Evolutionary conservation across 2,113 vertebrate species (phyloP).

Genomic region (Sander vitreus): DNA sequence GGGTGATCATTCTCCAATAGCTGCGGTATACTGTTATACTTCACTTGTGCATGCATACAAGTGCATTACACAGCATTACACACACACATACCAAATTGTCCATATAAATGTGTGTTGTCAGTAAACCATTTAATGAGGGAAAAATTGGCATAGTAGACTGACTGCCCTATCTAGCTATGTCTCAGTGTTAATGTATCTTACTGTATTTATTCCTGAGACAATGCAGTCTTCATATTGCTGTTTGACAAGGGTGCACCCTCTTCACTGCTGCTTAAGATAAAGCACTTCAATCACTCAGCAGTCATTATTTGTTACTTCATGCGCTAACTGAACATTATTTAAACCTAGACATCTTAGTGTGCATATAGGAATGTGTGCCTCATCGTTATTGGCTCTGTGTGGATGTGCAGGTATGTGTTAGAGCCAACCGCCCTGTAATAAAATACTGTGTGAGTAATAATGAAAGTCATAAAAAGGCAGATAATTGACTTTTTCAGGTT

Average conservation of each 20-base stretch:
- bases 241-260: slow-evolving; percentile 53
- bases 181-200: slow-evolving; percentile 51
- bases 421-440: slow-evolving; percentile 52
- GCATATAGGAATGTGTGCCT: slow-evolving; percentile 7
- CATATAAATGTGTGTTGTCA: slow-evolving; percentile 46
- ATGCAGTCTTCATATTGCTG: slow-evolving; percentile 43
- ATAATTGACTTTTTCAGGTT: slow-evolving; percentile 78
- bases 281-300: slow-evolving; percentile 48
- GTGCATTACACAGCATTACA: slow-evolving; percentile 12
- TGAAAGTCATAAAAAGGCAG: slow-evolving; percentile 77
- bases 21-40: slow-evolving; percentile 28
- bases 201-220: slow-evolving; percentile 58
- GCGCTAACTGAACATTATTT: slow-evolving; percentile 46
- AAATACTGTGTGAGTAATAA: slow-evolving; percentile 68
- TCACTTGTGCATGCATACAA: slow-evolving; percentile 11
- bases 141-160: slow-evolving; percentile 37
- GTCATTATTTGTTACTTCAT: slow-evolving; percentile 54
- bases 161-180: slow-evolving; percentile 2
- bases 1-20: slow-evolving; percentile 55
- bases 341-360: slow-evolving; percentile 30
- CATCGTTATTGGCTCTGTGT: background rate
- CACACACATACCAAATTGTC: slow-evolving; percentile 27
- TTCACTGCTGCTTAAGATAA: slow-evolving; percentile 52
- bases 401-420: slow-evolving; percentile 48
- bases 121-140: slow-evolving; percentile 50